Conservation (phyloP, 2,888 invertebrate genomes). For the Sarcophaga rosellei region DNA sequence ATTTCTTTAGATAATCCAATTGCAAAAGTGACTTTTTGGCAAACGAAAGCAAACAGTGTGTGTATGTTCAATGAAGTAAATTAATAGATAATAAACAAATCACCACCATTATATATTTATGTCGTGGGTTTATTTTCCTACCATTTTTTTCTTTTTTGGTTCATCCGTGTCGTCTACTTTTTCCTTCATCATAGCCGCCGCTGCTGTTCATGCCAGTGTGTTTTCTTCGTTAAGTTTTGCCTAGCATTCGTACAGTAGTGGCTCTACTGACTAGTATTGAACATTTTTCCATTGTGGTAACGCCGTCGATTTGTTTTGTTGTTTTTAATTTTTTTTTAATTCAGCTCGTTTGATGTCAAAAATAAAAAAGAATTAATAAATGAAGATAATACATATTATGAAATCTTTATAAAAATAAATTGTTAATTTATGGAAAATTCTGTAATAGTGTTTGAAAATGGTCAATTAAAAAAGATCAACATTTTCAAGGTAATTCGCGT, state of each 20-base stretch:
- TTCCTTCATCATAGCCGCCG: conserved; percentile 5
- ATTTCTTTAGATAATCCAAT: conserved; percentile 28
- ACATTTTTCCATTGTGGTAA: conserved; percentile 65
- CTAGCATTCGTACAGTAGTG: conserved; percentile 71
- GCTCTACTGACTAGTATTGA: conserved; percentile 63
- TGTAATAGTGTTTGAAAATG: conserved; percentile 7
- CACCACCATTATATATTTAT: conserved; percentile 50
- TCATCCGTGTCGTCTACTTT: conserved; percentile 23
- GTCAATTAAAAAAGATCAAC: background rate
- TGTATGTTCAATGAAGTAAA: conserved; percentile 34
- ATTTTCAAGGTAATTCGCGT: conserved; percentile 17
- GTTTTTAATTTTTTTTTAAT: conserved; percentile 10
- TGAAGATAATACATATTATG: background rate
- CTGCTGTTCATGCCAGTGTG: conserved; percentile 34
- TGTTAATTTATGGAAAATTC: background rate
- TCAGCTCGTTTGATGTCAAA: conserved; percentile 8
- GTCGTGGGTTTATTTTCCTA: conserved; percentile 60
- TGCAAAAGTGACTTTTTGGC: background rate
- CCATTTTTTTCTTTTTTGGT: conserved; percentile 38
- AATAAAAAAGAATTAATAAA: conserved; percentile 17
- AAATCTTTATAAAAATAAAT: background rate
- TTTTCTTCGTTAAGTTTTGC: conserved; percentile 70
- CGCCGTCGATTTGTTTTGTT: conserved; percentile 41
- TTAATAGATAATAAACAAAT: conserved; percentile 21
- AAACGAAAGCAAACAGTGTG: background rate